phyloP scores from a whole-genome alignment of 2,113 vertebrate species.

The Centrocercus urophasianus region DNA sequence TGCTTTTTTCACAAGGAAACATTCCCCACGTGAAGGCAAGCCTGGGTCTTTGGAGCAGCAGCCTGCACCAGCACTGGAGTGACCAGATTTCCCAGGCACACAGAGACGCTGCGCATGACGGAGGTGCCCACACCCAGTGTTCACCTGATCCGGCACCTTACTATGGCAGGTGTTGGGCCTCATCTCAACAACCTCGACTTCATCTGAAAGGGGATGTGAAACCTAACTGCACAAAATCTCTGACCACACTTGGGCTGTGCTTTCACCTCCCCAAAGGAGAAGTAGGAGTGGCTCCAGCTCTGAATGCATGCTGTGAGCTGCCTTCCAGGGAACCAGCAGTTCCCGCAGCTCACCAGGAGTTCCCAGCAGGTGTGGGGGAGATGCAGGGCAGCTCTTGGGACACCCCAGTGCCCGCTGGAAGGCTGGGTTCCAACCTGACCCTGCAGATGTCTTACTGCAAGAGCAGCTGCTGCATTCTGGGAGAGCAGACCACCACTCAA shows the following conservation, averaged over 20 bases:
- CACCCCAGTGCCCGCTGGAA: rapidly evolving
- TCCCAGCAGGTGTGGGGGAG: rapidly evolving
- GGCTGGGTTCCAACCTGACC: not conserved
- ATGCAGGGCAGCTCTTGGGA: not conserved
- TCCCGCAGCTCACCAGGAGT: not conserved
- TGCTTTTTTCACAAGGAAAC: not conserved
- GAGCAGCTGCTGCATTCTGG: rapidly evolving
- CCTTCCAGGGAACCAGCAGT: not conserved
- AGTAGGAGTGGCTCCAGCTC: slow-evolving; percentile 3
- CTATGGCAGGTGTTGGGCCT: rapidly evolving
- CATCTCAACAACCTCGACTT: not conserved
- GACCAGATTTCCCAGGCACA: not conserved
- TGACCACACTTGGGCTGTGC: not conserved
- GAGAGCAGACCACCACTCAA: not conserved
- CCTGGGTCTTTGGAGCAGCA: not conserved
- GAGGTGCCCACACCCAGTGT: not conserved
- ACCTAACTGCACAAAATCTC: not conserved
- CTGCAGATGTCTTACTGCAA: not conserved
- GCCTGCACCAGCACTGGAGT: not conserved
- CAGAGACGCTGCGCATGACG: rapidly evolving
- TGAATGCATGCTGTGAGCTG: not conserved
- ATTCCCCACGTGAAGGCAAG: not conserved
- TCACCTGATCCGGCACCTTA: not conserved
- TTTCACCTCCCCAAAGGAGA: slow-evolving; percentile 45
- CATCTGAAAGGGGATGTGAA: not conserved